Evolutionary conservation across 2,888 invertebrate genomes (phyloP).

Genomic region (Megalurothrips usitatus): DNA sequence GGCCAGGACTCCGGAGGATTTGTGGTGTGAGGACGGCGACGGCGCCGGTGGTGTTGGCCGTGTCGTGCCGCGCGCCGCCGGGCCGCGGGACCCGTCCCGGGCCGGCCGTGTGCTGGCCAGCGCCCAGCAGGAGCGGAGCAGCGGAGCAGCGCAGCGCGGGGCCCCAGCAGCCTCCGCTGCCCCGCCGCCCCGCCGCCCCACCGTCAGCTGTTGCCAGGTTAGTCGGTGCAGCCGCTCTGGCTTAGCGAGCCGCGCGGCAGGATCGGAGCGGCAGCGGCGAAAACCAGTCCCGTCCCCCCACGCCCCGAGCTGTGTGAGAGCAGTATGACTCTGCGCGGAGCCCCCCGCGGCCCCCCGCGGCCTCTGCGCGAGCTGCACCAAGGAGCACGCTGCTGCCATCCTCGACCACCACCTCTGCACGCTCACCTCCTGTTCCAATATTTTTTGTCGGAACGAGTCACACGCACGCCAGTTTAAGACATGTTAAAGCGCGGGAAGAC

Average conservation of each 20-base stretch:
- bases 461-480: too few relatives aligned
- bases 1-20: background rate
- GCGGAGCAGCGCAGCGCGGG: too few relatives aligned
- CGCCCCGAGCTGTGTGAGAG: background rate
- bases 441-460: too few relatives aligned
- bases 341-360: too few relatives aligned
- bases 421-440: too few relatives aligned
- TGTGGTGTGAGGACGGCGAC: background rate
- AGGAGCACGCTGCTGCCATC: too few relatives aligned
- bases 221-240: background rate
- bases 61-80: background rate
- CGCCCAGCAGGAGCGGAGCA: too few relatives aligned
- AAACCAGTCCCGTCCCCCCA: background rate
- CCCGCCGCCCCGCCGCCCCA: background rate
- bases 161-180: background rate
- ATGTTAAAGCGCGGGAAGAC: too few relatives aligned
- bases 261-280: background rate
- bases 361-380: too few relatives aligned
- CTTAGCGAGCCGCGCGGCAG: background rate
- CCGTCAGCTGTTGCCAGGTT: slow-evolving; percentile 23
- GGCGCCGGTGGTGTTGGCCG: background rate
- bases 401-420: too few relatives aligned
- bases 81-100: background rate
- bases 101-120: background rate
- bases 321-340: too few relatives aligned